phyloP scores from a whole-genome alignment of 2,888 invertebrate genomes.

The Eurois occulta region DNA sequence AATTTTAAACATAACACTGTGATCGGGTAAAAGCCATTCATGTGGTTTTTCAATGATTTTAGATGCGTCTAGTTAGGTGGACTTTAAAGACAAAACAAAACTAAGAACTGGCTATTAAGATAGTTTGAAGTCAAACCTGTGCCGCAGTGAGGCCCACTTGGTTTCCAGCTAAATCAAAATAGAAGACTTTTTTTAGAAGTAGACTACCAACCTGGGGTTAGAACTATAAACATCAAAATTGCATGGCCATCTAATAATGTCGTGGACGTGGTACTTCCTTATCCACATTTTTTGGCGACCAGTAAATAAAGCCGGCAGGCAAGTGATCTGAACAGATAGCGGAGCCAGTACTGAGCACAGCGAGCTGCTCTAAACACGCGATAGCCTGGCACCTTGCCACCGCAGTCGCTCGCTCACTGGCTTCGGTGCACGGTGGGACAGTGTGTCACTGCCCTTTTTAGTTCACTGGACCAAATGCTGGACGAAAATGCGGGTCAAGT shows the following conservation, averaged over 20 bases:
- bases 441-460: slow-evolving; percentile 39
- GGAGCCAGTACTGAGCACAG: slow-evolving; percentile 13
- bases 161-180: background rate
- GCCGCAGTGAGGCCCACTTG: background rate
- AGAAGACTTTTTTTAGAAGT: background rate
- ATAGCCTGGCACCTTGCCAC: slow-evolving; percentile 62
- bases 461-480: slow-evolving; percentile 33
- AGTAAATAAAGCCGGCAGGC: slow-evolving; percentile 36
- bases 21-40: background rate
- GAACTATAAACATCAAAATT: background rate
- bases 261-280: background rate
- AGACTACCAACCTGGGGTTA: background rate
- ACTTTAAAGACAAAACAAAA: background rate
- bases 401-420: background rate
- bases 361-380: slow-evolving; percentile 43
- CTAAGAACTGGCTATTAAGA: background rate
- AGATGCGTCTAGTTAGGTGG: background rate
- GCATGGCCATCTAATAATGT: background rate
- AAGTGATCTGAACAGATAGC: slow-evolving; percentile 49
- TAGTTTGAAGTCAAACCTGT: background rate
- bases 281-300: background rate
- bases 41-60: background rate
- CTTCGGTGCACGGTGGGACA: background rate
- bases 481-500: slow-evolving; percentile 33
- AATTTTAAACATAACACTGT: background rate